Base-by-base conservation (phyloP, 1,140 invertebrate species). In the Cyphomyrmex costatus region DNA sequence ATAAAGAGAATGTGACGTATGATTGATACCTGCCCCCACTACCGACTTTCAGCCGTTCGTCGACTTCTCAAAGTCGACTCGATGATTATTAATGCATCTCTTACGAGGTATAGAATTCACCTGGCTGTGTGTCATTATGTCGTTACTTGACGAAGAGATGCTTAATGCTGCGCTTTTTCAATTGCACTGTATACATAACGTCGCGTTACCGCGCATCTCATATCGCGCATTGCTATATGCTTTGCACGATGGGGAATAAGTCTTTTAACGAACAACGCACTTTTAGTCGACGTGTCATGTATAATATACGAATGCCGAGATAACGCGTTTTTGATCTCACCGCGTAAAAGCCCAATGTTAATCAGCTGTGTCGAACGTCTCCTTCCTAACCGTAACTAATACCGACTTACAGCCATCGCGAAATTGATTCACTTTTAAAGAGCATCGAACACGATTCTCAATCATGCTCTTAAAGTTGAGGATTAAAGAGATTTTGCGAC, bases 291-390 rank as follows among this genome's bases (percentile, higher is more conserved):
- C n/a, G 36, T 42, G 65, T 58, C 63, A 56, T 56, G 63, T 58
- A 70, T 21, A 53, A 79, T 68, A 79, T 68, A 16, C 46, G 46
- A 66, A 51, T 21, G 46, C 12, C 51, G 49, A n/a, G 79, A 82
- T 82, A 82, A 82, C 79, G 79, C 66, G 66, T 53, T 70, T 86
- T 88, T 89, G 68, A 89, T 88, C 86, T 58, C 58, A 14, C 86
- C 86, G 88, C 80, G 51, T 36, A 60, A 78, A 56, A 53, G 56
- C 46, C 49, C 12, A 53, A 76, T 58, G 49, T 85, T 88, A 88
- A 89, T 89, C 87, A 71, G 36, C 53, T 58, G 51, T 66, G 24
- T 65, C 56, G 56, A 42, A 74, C 70, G 30, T 85, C 74, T 71
- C 71, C 30, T 65, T 51, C 42, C 36, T 36, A 58, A 49, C 51